These are phyloP conservation scores for Sarcophaga peregrina DNA, from an alignment of 1,140 invertebrate genomes.

Conservation along the genomic window DNA sequence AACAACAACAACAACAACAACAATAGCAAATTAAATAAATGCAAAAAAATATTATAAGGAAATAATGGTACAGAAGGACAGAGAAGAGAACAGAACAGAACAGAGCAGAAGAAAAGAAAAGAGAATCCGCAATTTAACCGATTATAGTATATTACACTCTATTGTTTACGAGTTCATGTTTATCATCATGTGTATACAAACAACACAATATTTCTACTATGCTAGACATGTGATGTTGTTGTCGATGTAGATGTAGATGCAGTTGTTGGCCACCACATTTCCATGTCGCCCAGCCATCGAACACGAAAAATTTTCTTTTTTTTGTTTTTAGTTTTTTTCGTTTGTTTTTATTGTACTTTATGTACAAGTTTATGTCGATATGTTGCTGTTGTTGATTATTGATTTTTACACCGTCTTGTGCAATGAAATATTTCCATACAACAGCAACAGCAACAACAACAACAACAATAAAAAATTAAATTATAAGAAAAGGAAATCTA, in stretches of 20 bases:
- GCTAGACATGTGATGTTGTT: conserved; percentile 25
- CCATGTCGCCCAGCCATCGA: background rate
- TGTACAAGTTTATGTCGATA: background rate
- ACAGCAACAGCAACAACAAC: too few species aligned
- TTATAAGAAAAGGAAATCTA: background rate
- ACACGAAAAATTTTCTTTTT: background rate
- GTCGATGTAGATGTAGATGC: background rate
- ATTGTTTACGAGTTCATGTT: conserved; percentile 30
- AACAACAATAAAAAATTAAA: too few species aligned
- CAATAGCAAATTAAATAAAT: background rate
- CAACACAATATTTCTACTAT: background rate
- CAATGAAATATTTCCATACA: conserved; percentile 21
- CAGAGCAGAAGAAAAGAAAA: too few species aligned
- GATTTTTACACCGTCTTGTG: conserved; percentile 41
- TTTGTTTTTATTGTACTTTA: background rate
- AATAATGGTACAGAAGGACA: too few species aligned
- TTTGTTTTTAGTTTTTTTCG: background rate
- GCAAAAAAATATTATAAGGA: too few species aligned
- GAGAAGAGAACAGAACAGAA: too few species aligned
- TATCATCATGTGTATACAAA: background rate
- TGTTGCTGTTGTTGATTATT: conserved; percentile 34
- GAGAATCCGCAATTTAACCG: conserved; percentile 37
- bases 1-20: background rate
- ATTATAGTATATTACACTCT: conserved; percentile 41
- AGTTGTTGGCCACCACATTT: background rate